These are phyloP conservation scores for Nyctereutes procyonoides DNA, from an alignment of 2,113 vertebrate genomes.

Conservation along the genomic window DNA sequence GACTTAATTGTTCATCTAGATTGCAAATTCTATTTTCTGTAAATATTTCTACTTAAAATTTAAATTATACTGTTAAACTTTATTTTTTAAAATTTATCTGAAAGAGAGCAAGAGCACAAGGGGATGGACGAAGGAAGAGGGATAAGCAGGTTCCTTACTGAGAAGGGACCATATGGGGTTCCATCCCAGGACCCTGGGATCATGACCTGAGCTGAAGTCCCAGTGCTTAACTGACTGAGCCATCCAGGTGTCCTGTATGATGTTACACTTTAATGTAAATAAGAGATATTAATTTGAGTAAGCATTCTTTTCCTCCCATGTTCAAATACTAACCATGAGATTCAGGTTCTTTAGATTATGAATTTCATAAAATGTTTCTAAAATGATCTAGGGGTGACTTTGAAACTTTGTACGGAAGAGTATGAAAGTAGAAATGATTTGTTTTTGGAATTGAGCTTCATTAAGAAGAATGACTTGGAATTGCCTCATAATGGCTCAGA, in stretches of 20 bases:
- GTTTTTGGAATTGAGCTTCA: conserved; percentile 52
- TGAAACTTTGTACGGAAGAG: conserved; percentile 49
- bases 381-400: conserved; percentile 21
- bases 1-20: conserved; percentile 14
- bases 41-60: conserved; percentile 39
- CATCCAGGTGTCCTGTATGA: not conserved
- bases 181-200: not conserved
- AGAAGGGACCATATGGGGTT: not conserved
- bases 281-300: conserved; percentile 54
- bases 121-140: not conserved
- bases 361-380: conserved; percentile 32
- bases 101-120: not conserved
- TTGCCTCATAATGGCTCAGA: conserved; percentile 48
- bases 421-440: conserved; percentile 56
- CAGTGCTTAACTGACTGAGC: not conserved
- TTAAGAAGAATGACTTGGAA: conserved; percentile 54
- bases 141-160: not conserved
- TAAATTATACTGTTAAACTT: conserved; percentile 13
- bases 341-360: conserved; percentile 34
- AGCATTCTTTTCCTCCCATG: conserved; percentile 5
- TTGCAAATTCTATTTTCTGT: conserved; percentile 54
- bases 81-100: not conserved
- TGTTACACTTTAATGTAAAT: not conserved
- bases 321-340: conserved; percentile 33
- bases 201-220: not conserved